A percentile compares a stretch with the other conserved stretches of the same genome.
Evolutionary conservation across 2,797 vertebrate species (phyloP).

Genomic region (Antennarius maculatus): DNA sequence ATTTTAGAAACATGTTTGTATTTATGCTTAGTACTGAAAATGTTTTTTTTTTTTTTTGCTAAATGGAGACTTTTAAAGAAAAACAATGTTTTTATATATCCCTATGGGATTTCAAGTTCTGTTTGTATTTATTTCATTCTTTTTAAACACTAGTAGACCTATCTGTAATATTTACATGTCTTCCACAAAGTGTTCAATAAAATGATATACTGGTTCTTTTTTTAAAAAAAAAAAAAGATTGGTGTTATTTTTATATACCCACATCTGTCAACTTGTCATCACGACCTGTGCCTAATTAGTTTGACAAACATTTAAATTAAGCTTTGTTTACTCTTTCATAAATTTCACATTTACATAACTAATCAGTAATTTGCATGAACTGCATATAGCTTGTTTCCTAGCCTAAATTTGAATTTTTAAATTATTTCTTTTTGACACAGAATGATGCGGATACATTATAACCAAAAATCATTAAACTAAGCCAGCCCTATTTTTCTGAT

Average conservation of each 20-base stretch:
- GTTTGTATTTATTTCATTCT: conserved; percentile 87
- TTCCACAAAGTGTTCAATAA: conserved; percentile 89
- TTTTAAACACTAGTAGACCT: conserved; percentile 87
- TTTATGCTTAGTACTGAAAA: conserved; percentile 87
- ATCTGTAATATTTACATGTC: conserved; percentile 89
- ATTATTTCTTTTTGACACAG: no score
- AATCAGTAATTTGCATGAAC: background rate
- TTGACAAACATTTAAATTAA: no score
- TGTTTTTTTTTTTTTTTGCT: conserved; percentile 83
- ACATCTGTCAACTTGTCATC: background rate
- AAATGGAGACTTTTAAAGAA: conserved; percentile 89
- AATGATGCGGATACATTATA: no score
- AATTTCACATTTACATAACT: no score
- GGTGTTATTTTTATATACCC: conserved; percentile 5
- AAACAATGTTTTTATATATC: conserved; percentile 97
- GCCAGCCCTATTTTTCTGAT: no score
- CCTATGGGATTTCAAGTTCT: conserved; percentile 96
- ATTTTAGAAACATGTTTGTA: conserved; percentile 95
- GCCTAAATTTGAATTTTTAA: no score
- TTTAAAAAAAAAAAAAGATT: conserved; percentile 67
- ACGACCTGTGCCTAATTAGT: background rate
- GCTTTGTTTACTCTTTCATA: no score
- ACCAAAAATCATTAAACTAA: no score
- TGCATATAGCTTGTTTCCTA: no score
- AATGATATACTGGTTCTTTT: conserved; percentile 84